phyloP scores from a whole-genome alignment of 2,888 invertebrate genomes.

The Drosophila antonietae region DNA sequence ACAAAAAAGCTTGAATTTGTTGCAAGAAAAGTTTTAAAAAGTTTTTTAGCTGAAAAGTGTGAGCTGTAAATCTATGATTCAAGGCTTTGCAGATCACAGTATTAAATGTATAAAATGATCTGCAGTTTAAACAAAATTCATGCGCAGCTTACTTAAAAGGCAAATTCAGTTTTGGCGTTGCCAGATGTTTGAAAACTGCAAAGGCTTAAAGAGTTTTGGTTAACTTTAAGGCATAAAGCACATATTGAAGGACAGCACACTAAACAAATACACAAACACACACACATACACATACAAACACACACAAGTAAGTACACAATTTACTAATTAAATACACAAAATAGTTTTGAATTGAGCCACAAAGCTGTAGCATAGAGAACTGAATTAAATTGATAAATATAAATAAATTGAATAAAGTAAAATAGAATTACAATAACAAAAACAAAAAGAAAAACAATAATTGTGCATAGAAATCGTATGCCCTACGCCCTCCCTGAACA shows the following conservation, averaged over 20 bases:
- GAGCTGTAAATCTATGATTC: neutral
- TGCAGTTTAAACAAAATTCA: neutral
- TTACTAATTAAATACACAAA: conserved; percentile 25
- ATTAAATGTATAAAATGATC: neutral
- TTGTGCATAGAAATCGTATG: conserved; percentile 44
- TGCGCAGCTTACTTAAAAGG: neutral
- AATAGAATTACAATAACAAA: neutral
- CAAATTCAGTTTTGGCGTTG: neutral
- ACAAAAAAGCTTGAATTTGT: neutral
- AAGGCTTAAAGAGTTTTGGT: neutral
- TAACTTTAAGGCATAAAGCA: conserved; percentile 7
- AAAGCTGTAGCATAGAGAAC: conserved; percentile 48
- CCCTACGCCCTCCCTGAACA: neutral
- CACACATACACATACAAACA: conserved; percentile 1
- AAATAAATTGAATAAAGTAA: conserved; percentile 11
- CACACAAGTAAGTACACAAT: conserved; percentile 34
- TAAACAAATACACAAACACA: neutral
- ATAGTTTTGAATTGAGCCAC: conserved; percentile 49
- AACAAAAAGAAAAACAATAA: conserved; percentile 26
- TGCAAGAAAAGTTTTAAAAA: too few species aligned
- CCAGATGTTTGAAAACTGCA: neutral
- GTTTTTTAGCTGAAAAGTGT: neutral
- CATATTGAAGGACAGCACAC: conserved; percentile 5
- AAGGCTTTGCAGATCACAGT: neutral
- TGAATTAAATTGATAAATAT: conserved; percentile 32